Conservation (phyloP, 1,140 invertebrate genomes). For the Ips nitidus region DNA sequence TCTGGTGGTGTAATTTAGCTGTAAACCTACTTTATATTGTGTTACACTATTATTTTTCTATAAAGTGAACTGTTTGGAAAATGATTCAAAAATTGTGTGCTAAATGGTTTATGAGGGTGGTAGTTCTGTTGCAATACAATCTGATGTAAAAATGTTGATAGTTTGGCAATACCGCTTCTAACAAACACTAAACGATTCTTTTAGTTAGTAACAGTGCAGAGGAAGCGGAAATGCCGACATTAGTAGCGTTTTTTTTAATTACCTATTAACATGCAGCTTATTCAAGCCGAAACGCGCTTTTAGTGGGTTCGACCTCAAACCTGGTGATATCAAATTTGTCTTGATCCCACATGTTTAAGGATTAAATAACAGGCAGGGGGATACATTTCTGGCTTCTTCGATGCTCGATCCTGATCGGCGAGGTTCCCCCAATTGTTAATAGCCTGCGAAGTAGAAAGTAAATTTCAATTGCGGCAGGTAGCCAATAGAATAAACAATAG, state of each 20-base stretch:
- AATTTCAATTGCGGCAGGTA: constrained; percentile 23
- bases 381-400: not conserved
- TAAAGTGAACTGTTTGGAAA: no score
- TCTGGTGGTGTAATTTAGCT: no score
- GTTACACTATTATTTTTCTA: no score
- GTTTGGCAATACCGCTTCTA: no score
- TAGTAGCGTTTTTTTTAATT: not conserved
- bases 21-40: no score
- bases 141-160: no score
- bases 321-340: not conserved
- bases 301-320: not conserved
- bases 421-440: constrained; percentile 19
- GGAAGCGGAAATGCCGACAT: not conserved
- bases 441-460: constrained; percentile 17
- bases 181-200: no score
- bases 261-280: not conserved
- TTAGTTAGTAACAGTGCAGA: no score
- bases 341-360: not conserved
- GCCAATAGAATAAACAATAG: constrained; percentile 24
- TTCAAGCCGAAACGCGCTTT: not conserved
- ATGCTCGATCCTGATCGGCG: not conserved
- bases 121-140: no score
- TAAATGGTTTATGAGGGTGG: no score
- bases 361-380: no score
- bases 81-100: no score